phyloP scores from a whole-genome alignment of 2,888 invertebrate genomes.

The Acrocyrtus sp. region DNA sequence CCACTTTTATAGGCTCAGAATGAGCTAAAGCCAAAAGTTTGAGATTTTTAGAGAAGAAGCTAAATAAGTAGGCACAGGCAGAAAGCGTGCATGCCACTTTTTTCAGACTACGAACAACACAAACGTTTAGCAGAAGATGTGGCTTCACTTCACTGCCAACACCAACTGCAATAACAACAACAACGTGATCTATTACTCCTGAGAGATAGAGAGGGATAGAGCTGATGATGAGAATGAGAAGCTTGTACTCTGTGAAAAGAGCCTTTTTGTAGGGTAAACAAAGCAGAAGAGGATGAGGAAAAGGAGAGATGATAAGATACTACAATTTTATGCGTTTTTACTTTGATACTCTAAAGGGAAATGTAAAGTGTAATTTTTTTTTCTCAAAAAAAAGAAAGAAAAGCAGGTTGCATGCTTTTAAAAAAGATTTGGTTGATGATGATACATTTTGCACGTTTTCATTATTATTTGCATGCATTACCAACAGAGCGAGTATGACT shows the following conservation, averaged over 20 bases:
- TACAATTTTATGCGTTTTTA: too few species aligned
- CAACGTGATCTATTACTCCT: slow-evolving; percentile 37
- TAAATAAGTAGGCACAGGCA: slow-evolving; percentile 11
- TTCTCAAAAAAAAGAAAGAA: slow-evolving; percentile 2
- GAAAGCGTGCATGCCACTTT: slow-evolving; percentile 46
- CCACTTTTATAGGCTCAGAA: too few species aligned
- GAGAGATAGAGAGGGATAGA: too few species aligned
- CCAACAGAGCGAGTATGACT: slow-evolving; percentile 20
- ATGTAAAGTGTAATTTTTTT: background rate
- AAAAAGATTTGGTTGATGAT: slow-evolving; percentile 16
- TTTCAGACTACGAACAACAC: background rate
- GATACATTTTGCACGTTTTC: slow-evolving; percentile 4
- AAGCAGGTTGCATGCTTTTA: slow-evolving; percentile 30
- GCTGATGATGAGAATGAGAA: slow-evolving; percentile 7
- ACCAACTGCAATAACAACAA: background rate
- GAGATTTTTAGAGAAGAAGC: slow-evolving; percentile 8
- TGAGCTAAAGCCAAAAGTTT: too few species aligned
- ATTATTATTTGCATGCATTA: slow-evolving; percentile 22
- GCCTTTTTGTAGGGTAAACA: slow-evolving; percentile 44
- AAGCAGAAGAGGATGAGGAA: slow-evolving; percentile 41
- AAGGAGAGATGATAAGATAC: slow-evolving; percentile 24
- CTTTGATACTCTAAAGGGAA: too few species aligned
- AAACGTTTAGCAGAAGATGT: background rate
- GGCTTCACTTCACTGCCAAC: background rate
- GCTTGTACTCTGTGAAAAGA: background rate